Percentiles rank a stretch among this genome's conserved stretches.
Conservation (phyloP, 1,140 invertebrate species). For the Hycleus cichorii region DNA sequence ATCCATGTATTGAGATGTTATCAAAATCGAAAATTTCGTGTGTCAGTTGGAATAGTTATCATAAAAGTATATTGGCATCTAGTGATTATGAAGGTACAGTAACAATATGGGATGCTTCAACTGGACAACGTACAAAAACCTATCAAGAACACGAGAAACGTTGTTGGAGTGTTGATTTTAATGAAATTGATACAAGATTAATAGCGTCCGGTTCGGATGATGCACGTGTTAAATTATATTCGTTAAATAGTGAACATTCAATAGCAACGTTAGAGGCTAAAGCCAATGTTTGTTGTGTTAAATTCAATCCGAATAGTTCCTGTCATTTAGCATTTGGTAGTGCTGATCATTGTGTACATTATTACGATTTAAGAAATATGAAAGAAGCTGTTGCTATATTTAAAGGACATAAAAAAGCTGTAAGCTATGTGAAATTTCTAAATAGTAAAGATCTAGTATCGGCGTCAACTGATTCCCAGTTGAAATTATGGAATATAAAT, state of each 20-base stretch:
- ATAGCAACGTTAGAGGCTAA: constrained; percentile 82
- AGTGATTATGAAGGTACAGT: constrained; percentile 94
- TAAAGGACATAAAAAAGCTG: constrained; percentile 89
- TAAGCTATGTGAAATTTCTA: constrained; percentile 93
- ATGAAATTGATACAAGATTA: constrained; percentile 81
- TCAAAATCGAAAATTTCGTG: constrained; percentile 93
- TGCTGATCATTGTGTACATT: constrained; percentile 95
- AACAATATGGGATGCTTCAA: constrained; percentile 86
- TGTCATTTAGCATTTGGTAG: constrained; percentile 89
- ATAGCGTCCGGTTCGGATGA: constrained; percentile 94
- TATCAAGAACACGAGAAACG: constrained; percentile 92
- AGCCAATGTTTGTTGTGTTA: constrained; percentile 94
- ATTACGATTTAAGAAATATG: constrained; percentile 87
- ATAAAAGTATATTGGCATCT: constrained; percentile 79
- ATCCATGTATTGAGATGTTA: constrained; percentile 88
- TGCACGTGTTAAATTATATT: constrained; percentile 90
- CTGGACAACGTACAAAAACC: constrained; percentile 63
- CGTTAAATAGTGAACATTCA: constrained; percentile 79
- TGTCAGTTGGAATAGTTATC: constrained; percentile 90
- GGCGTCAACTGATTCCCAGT: constrained; percentile 89
- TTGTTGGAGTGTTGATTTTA: constrained; percentile 96
- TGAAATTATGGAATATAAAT: constrained; percentile 90
- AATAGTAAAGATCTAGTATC: constrained; percentile 86
- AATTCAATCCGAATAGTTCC: constrained; percentile 86
- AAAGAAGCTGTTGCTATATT: constrained; percentile 78